Evolutionary conservation across 2,113 vertebrate species (phyloP), one percentile per base, ranked within the genome.

Genomic region (Cryptotis parvus): DNA sequence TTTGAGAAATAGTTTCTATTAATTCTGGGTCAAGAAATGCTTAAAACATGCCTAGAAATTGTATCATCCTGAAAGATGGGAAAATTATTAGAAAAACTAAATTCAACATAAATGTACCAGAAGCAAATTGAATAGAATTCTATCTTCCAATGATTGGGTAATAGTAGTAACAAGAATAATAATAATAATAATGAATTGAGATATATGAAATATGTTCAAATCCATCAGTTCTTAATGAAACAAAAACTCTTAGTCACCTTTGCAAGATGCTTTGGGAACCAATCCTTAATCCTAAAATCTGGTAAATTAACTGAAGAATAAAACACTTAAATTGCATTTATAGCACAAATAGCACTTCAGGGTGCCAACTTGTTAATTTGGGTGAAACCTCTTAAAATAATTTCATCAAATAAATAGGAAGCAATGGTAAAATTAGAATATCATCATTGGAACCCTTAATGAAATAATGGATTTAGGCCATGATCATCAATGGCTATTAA

Each of bases 381-480:
- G 16, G 31, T 73, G 92, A 82, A 55, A 83, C 39, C 24, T 90
- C 87, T 90, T 31, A 84, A 92, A 88, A 79, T 9, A 92, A 72
- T 85, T 81, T 82, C 10, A 86, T n/a, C 27, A 45, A 73, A 63
- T 76, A 79, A 31, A 79, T 76, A 35, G 75, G 35, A 87, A 87
- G 52, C 77, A 87, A 76, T 70, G 39, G 14, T 69, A 87, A 37
- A 83, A 58, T 52, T 86, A 73, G 39, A 74, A 86, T 84, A 65
- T 82, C 9, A 65, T 24, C 70, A 45, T 72, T 73, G 76, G n/a
- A 84, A 93, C 82, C 75, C 39, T 43, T 87, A 91, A 87, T 76
- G 68, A 93, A 77, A 83, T 90, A 72, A 90, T 80, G 91, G 22
- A 43, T 82, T 66, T 79, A 70, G 68, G 86, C 66, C 72, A 87